Percentiles rank a stretch among this genome's conserved stretches.
Evolutionary conservation across 2,113 vertebrate species (phyloP).

Genomic region (Plecturocebus donacophilus): DNA sequence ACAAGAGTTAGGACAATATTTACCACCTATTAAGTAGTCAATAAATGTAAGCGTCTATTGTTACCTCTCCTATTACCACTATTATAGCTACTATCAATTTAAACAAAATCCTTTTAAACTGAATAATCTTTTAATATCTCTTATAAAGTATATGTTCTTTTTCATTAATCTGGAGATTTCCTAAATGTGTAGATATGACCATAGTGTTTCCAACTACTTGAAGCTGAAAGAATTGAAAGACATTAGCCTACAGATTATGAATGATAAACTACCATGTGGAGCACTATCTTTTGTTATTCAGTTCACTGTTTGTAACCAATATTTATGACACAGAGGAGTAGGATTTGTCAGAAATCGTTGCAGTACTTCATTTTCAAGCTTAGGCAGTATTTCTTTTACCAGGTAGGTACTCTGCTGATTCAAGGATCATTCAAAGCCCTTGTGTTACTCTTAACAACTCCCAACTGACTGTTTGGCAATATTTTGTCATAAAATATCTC

Average conservation of each 20-base stretch:
- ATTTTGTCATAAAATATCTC: background rate
- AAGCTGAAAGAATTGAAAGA: background rate
- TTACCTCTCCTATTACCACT: background rate
- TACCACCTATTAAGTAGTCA: background rate
- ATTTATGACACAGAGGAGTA: background rate
- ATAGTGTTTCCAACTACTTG: background rate
- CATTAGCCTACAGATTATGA: accelerated
- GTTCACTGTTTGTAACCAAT: background rate
- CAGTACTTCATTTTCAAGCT: background rate
- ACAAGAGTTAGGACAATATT: background rate
- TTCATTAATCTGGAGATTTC: background rate
- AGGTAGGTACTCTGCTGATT: background rate
- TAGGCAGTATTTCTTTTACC: background rate
- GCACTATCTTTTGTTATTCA: background rate
- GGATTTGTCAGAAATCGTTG: background rate
- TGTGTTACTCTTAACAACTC: background rate
- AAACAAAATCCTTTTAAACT: background rate
- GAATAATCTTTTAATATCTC: background rate
- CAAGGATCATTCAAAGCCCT: background rate
- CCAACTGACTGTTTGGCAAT: background rate
- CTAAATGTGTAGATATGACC: background rate
- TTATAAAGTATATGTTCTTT: background rate
- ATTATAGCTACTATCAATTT: background rate
- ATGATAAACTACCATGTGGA: background rate
- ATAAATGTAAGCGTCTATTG: background rate